These are phyloP conservation scores for Potorous gilbertii DNA, from an alignment of 2,797 vertebrate species.

Conservation along the genomic window DNA sequence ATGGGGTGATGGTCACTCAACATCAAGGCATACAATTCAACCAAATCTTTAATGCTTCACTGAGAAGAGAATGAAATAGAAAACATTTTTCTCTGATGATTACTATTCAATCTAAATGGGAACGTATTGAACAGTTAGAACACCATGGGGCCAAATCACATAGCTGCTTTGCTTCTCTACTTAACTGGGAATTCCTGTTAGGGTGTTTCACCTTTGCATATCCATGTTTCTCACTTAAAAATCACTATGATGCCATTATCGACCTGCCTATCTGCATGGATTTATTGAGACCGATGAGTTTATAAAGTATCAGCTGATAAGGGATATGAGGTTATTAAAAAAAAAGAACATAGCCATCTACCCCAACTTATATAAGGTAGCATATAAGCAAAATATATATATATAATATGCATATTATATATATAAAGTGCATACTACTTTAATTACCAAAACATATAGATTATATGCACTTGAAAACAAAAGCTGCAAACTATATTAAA, in stretches of 20 bases:
- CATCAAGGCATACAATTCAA: conserved; percentile 30
- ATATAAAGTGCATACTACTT: neutral
- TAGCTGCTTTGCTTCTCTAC: neutral
- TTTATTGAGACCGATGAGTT: neutral
- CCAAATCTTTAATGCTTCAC: conserved; percentile 32
- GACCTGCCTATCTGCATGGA: neutral
- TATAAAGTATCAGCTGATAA: conserved; percentile 22
- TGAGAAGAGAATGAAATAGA: conserved; percentile 50
- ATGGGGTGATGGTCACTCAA: conserved; percentile 51
- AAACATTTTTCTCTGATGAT: conserved; percentile 25
- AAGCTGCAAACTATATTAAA: conserved; percentile 13
- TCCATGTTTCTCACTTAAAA: neutral
- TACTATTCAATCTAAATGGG: conserved; percentile 21
- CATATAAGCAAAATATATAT: neutral
- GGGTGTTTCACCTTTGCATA: conserved; percentile 21
- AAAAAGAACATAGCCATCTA: neutral
- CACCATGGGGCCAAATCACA: neutral
- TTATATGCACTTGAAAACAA: neutral
- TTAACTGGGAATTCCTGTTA: neutral
- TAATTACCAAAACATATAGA: neutral
- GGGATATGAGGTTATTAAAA: neutral
- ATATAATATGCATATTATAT: neutral
- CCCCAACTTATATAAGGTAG: neutral
- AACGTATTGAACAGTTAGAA: neutral
- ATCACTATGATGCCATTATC: neutral